A percentile compares a stretch with the other conserved stretches of the same genome.
Evolutionary conservation across 2,797 vertebrate genomes (phyloP).

Genomic region (Ibycter americanus): DNA sequence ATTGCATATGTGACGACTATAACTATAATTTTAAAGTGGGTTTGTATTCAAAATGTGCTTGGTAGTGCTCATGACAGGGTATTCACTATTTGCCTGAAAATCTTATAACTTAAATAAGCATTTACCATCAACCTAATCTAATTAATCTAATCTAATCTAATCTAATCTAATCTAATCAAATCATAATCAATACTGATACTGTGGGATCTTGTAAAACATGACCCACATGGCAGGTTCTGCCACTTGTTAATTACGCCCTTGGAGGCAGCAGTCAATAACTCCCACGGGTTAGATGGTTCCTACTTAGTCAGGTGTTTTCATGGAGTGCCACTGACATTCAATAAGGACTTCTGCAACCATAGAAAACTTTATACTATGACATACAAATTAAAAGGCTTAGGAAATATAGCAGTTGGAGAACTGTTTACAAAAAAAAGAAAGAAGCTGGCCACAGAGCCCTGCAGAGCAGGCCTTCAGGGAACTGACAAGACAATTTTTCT

Average conservation of each 20-base stretch:
- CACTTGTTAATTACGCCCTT: conserved; percentile 58
- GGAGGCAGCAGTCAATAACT: conserved; percentile 43
- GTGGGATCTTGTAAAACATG: conserved; percentile 60
- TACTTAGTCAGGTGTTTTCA: conserved; percentile 70
- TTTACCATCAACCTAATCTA: conserved; percentile 53
- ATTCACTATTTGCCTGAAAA: conserved; percentile 19
- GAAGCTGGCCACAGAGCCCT: conserved; percentile 19
- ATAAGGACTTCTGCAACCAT: conserved; percentile 62
- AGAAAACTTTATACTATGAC: conserved; percentile 63
- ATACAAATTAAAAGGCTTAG: conserved; percentile 69
- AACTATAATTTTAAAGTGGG: background rate
- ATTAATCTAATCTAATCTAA: background rate
- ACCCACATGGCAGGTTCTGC: conserved; percentile 56
- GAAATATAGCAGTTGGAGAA: conserved; percentile 67
- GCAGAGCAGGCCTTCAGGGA: conserved; percentile 55
- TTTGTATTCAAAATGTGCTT: background rate
- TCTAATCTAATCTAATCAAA: background rate
- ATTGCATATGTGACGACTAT: background rate
- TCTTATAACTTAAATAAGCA: conserved; percentile 28
- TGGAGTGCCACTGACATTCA: conserved; percentile 61
- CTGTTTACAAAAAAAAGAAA: background rate
- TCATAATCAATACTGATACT: conserved; percentile 54
- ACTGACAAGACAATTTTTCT: conserved; percentile 26
- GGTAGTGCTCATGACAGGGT: background rate
- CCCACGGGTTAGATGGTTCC: conserved; percentile 59